These are phyloP conservation scores for Rhea americana DNA, from an alignment of 2,113 vertebrate species.

Conservation along the genomic window DNA sequence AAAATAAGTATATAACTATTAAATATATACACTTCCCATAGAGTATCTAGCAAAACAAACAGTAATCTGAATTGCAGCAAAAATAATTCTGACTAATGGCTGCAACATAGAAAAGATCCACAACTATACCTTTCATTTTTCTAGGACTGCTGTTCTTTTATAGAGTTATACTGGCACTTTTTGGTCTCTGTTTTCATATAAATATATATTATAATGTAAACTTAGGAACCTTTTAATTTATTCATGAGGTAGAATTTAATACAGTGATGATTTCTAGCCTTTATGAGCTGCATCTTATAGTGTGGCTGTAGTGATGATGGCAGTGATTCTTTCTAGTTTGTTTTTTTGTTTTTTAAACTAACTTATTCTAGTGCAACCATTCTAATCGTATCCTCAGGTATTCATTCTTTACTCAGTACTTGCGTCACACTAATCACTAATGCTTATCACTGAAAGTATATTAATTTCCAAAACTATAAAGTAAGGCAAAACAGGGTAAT, in stretches of 20 bases:
- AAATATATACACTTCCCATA: conserved; percentile 28
- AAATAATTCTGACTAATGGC: conserved; percentile 73
- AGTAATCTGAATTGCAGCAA: conserved; percentile 61
- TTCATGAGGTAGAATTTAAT: conserved; percentile 82
- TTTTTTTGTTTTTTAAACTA: conserved; percentile 45
- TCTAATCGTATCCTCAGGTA: conserved; percentile 48
- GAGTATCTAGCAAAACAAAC: conserved; percentile 47
- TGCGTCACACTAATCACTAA: conserved; percentile 24
- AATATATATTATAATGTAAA: conserved; percentile 79
- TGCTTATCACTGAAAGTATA: background rate
- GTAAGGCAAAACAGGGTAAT: conserved; percentile 24
- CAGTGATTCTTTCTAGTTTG: background rate
- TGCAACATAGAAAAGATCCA: conserved; percentile 67
- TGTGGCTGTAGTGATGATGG: conserved; percentile 13
- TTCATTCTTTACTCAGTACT: conserved; percentile 49
- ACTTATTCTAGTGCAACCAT: conserved; percentile 62
- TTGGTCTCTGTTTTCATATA: conserved; percentile 74
- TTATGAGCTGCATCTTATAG: conserved; percentile 73
- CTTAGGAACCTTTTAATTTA: conserved; percentile 77
- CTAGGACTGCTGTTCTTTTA: conserved; percentile 41
- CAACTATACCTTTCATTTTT: conserved; percentile 60
- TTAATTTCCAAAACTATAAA: conserved; percentile 53
- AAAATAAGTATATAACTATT: conserved; percentile 35
- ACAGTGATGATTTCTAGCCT: conserved; percentile 71
- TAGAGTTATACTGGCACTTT: conserved; percentile 72